Base-by-base conservation (phyloP, 2,888 invertebrate species). In the Catocala sponsa region DNA sequence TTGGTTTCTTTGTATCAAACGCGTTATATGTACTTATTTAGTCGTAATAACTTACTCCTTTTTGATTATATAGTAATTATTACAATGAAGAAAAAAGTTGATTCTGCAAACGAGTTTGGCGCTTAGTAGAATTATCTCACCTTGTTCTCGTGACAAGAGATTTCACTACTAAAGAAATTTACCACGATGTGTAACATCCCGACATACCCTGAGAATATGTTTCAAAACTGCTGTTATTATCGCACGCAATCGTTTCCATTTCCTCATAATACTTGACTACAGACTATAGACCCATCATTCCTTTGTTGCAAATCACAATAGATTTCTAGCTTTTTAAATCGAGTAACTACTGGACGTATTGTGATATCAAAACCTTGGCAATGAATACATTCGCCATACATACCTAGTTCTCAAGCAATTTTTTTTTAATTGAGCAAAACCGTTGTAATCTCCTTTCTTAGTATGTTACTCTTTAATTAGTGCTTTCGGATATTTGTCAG, bases 291-390 rank as follows among this genome's bases (percentile, higher is more conserved):
- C 87, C 87, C 83, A 87, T 87, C 84, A 91, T 89, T 92, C 85
- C 84, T 91, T 91, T 91, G 92, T 91, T 86, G 73, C 70, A 66
- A 47, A 76, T 76, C 72, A 86, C 87, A 86, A 90, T 90, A 82
- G 87, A 82, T 83, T 83, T 85, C 86, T 83, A 82, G 81, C 79
- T 81, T 81, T 82, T 81, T 79, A 84, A 80, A 80, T 74, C 74
- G 76, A 81, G 83, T 83, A 82, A 82, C 69, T 63, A 62, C 66
- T 71, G 60, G 64, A 64, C 78, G 59, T 68, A 72, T 76, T 79
- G 73, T 72, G 61, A 58, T 69, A 75, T 75, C 59, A 55, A 65
- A 79, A 83, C 88, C 86, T 89, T 89, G 89, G 84, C 88, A 83
- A 73, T 88, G 86, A 83, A 74, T 53, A 63, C 64, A 42, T 65